phyloP scores from a whole-genome alignment of 92 coral and sea anemone species.

The Palythoa heliodiscus region DNA sequence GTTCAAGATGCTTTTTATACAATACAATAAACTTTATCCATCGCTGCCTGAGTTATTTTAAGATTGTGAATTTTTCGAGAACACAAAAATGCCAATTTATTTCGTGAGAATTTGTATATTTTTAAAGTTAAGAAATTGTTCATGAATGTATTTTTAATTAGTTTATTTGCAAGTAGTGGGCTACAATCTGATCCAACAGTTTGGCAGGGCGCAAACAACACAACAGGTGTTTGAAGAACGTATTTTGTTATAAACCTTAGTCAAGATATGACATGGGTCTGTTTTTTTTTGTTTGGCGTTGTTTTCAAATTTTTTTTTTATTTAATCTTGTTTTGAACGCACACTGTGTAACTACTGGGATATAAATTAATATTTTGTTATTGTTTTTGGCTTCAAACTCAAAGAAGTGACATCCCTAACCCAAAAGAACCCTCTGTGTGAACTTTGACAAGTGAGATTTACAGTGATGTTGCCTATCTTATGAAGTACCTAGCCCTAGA shows the following conservation, averaged over 20 bases:
- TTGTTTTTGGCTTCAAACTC: no score
- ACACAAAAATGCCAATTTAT: neutral
- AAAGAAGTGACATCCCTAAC: neutral
- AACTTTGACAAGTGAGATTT: neutral
- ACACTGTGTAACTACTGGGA: no score
- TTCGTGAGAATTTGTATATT: conserved; percentile 1
- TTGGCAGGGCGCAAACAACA: conserved; percentile 18
- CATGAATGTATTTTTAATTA: conserved; percentile 37
- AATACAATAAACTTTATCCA: no score
- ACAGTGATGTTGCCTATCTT: neutral
- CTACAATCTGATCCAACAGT: neutral
- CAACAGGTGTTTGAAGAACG: conserved; percentile 20
- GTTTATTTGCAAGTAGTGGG: conserved; percentile 7
- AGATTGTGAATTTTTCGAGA: neutral
- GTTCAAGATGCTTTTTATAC: neutral
- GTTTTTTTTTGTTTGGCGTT: neutral
- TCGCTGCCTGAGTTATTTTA: neutral
- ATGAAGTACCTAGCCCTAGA: neutral
- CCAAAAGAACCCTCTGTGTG: neutral
- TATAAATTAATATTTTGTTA: no score
- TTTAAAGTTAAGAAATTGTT: conserved; percentile 1
- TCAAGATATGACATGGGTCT: neutral
- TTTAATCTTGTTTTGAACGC: no score
- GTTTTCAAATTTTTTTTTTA: neutral
- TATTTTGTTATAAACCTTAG: no score